Conservation (phyloP, 1,140 invertebrate species). For the Patella vulgata region DNA sequence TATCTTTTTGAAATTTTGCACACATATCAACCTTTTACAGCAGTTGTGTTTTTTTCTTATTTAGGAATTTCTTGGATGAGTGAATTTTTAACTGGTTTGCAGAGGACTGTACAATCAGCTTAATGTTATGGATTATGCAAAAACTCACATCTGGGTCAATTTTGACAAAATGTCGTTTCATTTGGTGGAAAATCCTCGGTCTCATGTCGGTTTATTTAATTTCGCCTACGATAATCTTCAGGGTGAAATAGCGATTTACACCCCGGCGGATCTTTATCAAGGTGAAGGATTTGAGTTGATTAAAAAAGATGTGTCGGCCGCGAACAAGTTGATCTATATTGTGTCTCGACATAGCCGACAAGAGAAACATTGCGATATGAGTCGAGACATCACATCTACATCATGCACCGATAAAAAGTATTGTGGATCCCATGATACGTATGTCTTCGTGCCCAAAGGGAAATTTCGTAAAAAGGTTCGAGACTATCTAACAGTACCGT, state of each 20-base stretch:
- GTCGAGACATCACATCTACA: too few relatives aligned
- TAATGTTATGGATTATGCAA: background rate
- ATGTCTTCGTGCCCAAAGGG: slow-evolving; percentile 6
- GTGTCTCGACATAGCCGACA: slow-evolving; percentile 4
- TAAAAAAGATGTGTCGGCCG: too few relatives aligned
- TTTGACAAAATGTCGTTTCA: background rate
- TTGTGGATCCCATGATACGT: slow-evolving; percentile 6
- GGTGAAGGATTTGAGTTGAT: slow-evolving; percentile 1
- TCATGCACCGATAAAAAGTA: background rate
- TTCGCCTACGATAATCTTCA: background rate
- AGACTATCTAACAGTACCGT: background rate
- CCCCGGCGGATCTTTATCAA: slow-evolving; percentile 2
- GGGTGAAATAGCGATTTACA: background rate
- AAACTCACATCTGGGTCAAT: background rate
- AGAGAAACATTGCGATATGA: slow-evolving; percentile 5
- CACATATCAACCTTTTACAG: too few relatives aligned
- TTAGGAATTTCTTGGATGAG: too few relatives aligned
- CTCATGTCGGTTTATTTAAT: background rate
- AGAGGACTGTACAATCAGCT: slow-evolving; percentile 5
- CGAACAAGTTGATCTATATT: slow-evolving; percentile 3
- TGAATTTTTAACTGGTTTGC: background rate
- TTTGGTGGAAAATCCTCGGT: background rate
- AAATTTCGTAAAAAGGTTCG: background rate
- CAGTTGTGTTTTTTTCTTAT: too few relatives aligned
- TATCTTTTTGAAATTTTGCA: too few relatives aligned